Percentiles rank a stretch among this genome's conserved stretches.
Conservation (phyloP, 2,888 invertebrate genomes). For the Leptinotarsa juncta region DNA sequence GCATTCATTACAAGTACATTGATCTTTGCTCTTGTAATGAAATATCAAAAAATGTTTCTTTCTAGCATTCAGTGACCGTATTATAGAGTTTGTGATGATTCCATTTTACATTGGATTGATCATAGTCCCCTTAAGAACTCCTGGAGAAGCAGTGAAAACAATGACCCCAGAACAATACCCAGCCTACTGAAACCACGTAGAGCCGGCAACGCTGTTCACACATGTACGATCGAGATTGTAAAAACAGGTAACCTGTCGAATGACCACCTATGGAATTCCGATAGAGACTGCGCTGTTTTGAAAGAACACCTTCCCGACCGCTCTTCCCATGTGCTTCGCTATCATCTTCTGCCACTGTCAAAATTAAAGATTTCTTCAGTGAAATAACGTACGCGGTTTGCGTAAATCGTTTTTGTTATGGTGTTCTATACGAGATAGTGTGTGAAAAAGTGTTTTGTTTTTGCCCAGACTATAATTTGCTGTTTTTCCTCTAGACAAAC, state of each 20-base stretch:
- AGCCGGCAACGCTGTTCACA: constrained; percentile 19
- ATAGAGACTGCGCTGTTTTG: constrained; percentile 47
- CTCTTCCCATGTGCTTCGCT: constrained; percentile 40
- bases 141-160: neutral
- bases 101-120: too few relatives aligned
- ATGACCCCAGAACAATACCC: neutral
- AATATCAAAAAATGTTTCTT: too few relatives aligned
- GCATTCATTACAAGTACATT: too few relatives aligned
- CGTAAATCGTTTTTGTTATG: constrained; percentile 16
- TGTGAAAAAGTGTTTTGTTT: constrained; percentile 6
- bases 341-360: constrained; percentile 40
- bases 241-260: constrained; percentile 57
- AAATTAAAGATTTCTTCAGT: constrained; percentile 31
- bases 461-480: neutral
- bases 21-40: too few relatives aligned
- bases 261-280: constrained; percentile 40
- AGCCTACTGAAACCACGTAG: neutral
- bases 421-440: neutral
- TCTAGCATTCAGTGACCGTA: too few relatives aligned
- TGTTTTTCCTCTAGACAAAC: neutral
- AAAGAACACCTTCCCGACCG: constrained; percentile 37
- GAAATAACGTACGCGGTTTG: constrained; percentile 20
- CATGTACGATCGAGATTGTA: constrained; percentile 49
- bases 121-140: too few relatives aligned
- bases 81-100: too few relatives aligned